Evolutionary conservation across 2,888 invertebrate species (phyloP), one percentile per base, ranked within the genome.

Genomic region (Amphipyra berbera): DNA sequence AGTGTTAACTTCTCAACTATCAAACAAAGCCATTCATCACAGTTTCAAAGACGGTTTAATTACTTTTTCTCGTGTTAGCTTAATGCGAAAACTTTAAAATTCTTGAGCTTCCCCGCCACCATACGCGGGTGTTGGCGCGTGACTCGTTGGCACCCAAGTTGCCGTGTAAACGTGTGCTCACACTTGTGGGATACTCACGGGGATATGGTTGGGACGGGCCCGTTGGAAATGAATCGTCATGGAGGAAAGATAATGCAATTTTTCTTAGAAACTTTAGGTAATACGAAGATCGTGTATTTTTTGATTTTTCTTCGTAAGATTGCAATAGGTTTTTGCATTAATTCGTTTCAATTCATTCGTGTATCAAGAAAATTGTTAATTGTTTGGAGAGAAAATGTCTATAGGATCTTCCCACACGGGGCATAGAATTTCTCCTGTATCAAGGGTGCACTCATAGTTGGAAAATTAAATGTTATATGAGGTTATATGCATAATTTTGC

Each of bases 31-130:
- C 40, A 53, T 57, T 50, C 53, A 61, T 57, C 68, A 68, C 37
- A 78, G 60, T 79, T 73, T 52, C 56, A 79, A 78, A 78, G 78
- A 78, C 45, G 79, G 42, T 78, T 82, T 84, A 82, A 85, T 85
- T 81, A 78, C 80, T 82, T 78, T 82, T 81, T 82, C 73, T 73
- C 75, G 50, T 68, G 76, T 73, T 68, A 71, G 72, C 69, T 78
- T 92, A 92, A 93, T 93, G 92, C 64, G 91, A 87, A 91, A 92
- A 92, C 91, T 93, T 92, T 86, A 87, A 88, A 89, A 86, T 85
- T 85, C 85, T 85, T 83, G 61, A 60, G 67, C 82, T 73, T 80
- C 56, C 61, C 59, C 59, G 73, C 66, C 73, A 53, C 70, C 68
- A 79, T 81, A 78, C 75, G 77, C 54, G 78, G 75, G 82, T 81